These are phyloP conservation scores for Hycleus cichorii DNA, from an alignment of 1,140 invertebrate species.

Conservation along the genomic window DNA sequence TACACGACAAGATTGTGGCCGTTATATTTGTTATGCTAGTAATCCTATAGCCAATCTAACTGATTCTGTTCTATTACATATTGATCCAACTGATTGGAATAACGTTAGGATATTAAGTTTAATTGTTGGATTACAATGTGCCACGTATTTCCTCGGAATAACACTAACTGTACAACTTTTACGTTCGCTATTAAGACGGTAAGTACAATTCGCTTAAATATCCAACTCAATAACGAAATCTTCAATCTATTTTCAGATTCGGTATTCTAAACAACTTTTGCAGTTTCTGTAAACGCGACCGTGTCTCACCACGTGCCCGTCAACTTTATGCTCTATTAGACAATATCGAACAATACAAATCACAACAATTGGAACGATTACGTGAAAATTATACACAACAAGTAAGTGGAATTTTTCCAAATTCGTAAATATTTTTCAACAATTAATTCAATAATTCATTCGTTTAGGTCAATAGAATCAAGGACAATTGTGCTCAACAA, in stretches of 20 bases:
- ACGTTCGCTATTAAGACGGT: constrained; percentile 63
- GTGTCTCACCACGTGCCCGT: constrained; percentile 63
- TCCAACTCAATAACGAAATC: no score
- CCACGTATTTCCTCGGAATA: constrained; percentile 67
- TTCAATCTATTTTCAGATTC: constrained; percentile 47
- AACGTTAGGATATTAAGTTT: constrained; percentile 78
- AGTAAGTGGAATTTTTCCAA: constrained; percentile 43
- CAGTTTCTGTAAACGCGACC: constrained; percentile 58
- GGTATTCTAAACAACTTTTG: constrained; percentile 56
- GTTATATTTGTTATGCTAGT: constrained; percentile 78
- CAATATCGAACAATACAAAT: constrained; percentile 84
- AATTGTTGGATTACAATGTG: constrained; percentile 69
- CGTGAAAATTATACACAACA: constrained; percentile 88
- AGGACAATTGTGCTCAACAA: constrained; percentile 87
- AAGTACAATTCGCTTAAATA: constrained; percentile 33
- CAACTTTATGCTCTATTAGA: constrained; percentile 83
- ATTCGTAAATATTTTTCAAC: constrained; percentile 8
- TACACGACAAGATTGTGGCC: constrained; percentile 71
- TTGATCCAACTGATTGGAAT: constrained; percentile 74
- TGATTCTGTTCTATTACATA: constrained; percentile 61
- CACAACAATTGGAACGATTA: constrained; percentile 77
- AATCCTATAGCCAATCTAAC: constrained; percentile 75
- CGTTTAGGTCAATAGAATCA: constrained; percentile 71
- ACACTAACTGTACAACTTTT: constrained; percentile 72
- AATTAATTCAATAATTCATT: not conserved